Percentiles rank a stretch among this genome's conserved stretches.
Evolutionary conservation across 1,140 invertebrate genomes (phyloP).

Genomic region (Lordiphosa collinella): DNA sequence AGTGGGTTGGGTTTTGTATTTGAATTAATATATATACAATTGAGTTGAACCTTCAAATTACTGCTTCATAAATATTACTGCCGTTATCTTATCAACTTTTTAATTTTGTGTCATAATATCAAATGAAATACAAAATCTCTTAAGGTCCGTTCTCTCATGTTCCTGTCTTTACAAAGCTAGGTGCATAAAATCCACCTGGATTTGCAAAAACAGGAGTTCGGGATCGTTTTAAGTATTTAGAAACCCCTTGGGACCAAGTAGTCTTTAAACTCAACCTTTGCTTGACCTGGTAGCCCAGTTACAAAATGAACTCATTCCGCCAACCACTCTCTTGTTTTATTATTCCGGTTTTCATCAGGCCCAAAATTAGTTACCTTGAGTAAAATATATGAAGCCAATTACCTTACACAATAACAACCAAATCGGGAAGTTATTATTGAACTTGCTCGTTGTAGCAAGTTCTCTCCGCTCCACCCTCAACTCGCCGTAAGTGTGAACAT

Average conservation of each 20-base stretch:
- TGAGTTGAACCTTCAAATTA: constrained; percentile 3
- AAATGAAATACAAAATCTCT: too few species aligned
- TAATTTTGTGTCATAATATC: too few species aligned
- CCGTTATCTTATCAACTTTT: background rate
- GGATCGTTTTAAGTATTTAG: too few species aligned
- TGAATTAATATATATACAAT: constrained; percentile 12
- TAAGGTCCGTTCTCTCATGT: too few species aligned
- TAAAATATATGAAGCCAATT: constrained; percentile 51
- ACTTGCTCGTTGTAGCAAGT: constrained; percentile 28
- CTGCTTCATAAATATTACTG: constrained; percentile 16
- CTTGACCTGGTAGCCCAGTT: too few species aligned
- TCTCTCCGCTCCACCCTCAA: constrained; percentile 24
- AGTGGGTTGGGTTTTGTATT: background rate
- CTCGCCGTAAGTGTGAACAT: constrained; percentile 32
- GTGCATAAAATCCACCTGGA: too few species aligned
- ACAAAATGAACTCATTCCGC: constrained; percentile 10
- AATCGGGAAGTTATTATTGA: constrained; percentile 51
- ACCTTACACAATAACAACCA: constrained; percentile 48
- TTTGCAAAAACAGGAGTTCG: too few species aligned
- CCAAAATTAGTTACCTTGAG: constrained; percentile 32
- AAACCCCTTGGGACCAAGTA: too few species aligned
- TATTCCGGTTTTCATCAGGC: constrained; percentile 34
- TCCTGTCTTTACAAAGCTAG: too few species aligned
- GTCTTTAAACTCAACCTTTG: too few species aligned
- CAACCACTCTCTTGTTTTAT: constrained; percentile 22